These are phyloP conservation scores for Dryococelus australis DNA, from an alignment of 2,888 invertebrate species.

Conservation along the genomic window DNA sequence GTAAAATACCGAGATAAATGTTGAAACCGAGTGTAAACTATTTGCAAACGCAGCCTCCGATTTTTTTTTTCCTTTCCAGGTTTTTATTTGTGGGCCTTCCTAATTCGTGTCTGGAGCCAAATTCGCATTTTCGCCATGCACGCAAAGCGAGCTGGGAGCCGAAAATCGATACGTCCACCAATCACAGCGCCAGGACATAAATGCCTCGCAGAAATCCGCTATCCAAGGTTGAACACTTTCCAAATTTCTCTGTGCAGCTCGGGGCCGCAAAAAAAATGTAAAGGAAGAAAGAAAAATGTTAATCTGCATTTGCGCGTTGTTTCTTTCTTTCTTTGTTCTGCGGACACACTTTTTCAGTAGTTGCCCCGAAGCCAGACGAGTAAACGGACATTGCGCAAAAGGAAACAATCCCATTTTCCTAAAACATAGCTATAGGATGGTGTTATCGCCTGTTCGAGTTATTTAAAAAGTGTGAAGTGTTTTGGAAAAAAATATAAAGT, in stretches of 20 bases:
- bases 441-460: too few species aligned
- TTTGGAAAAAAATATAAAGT: too few species aligned
- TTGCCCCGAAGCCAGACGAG: background rate
- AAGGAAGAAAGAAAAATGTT: background rate
- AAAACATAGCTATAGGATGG: too few species aligned
- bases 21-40: too few species aligned
- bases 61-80: background rate
- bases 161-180: constrained; percentile 10
- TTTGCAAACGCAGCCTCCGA: background rate
- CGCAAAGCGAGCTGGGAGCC: background rate
- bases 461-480: too few species aligned
- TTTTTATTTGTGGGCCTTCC: background rate
- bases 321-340: background rate
- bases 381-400: background rate
- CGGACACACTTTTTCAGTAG: background rate
- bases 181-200: background rate
- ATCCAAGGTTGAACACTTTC: constrained; percentile 1
- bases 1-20: background rate
- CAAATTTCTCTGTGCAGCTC: background rate
- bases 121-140: background rate
- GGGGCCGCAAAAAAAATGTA: background rate
- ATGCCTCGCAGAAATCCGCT: background rate
- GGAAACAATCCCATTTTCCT: too few species aligned
- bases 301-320: background rate
- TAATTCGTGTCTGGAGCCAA: background rate